Evolutionary conservation across 2,113 vertebrate genomes (phyloP).

Genomic region (Hydrochoerus hydrochaeris): DNA sequence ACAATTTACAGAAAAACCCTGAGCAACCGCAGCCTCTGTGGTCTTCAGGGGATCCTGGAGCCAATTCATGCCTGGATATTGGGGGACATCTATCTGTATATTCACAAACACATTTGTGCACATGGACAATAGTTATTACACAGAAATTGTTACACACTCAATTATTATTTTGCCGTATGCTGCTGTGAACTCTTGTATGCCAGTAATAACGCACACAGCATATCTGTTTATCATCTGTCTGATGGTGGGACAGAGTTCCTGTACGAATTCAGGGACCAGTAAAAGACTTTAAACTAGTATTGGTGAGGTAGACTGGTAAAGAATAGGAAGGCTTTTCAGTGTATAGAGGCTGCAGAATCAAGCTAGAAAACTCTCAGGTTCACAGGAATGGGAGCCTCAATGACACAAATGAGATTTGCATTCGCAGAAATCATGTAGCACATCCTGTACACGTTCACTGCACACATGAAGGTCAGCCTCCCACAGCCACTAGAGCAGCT

Average conservation of each 20-base stretch:
- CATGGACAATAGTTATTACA: neutral
- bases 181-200: neutral
- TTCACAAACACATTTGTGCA: neutral
- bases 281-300: neutral
- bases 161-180: neutral
- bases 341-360: neutral
- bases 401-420: neutral
- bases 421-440: neutral
- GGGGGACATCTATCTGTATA: neutral
- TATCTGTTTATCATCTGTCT: neutral
- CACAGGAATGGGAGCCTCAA: neutral
- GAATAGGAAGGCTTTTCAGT: neutral
- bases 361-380: neutral
- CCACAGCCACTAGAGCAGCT: neutral
- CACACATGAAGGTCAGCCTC: neutral
- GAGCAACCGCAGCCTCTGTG: neutral
- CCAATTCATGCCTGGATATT: neutral
- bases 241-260: neutral
- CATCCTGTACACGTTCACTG: neutral
- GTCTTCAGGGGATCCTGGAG: neutral
- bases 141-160: neutral
- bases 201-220: neutral
- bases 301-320: neutral
- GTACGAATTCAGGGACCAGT: neutral
- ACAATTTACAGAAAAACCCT: neutral